Evolutionary conservation across 2,113 vertebrate species (phyloP), one percentile per base, ranked within the genome.

Genomic region (Semnornis frantzii): DNA sequence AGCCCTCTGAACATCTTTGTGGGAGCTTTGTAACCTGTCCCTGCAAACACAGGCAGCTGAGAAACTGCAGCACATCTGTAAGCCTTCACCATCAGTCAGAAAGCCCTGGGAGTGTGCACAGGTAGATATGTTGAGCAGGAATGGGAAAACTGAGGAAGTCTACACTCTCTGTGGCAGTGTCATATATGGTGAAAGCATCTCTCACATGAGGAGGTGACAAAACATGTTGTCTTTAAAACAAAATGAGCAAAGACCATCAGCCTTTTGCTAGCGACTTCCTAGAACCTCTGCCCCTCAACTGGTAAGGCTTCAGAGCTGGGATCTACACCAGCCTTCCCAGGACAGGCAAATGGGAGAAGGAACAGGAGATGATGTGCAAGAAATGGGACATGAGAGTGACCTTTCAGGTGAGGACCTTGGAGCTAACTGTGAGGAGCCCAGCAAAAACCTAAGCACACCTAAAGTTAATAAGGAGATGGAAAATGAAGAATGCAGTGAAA

Each of bases 401-500:
- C 24, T 8, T 57, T 18, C 63, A 39, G n/a, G 6, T 60, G 42
- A 66, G 75, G 58, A 34, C 18, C 10, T 42, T 30, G 28, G 46
- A 91, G 16, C 5, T 6, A 10, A 31, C 44, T 24, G 21, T 0
- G 0, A 16, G 62, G 59, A 69, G 23, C 27, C 20, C 44, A 50
- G 16, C 13, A 80, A 60, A 73, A 14, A 28, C 57, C 72, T 15
- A 16, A 27, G 73, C 55, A 25, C 2, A 16, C 31, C 30, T 39
- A 9, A 54, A 82, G 18, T 1, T 1, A 50, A 16, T 15, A 59
- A 25, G 54, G 8, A 55, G 24, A 52, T 81, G 21, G 27, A 55
- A 64, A 37, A 25, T 5, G 3, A 62, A 50, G 34, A 50, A 2
- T 2, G 0, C 3, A 7, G 10, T 0, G 27, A 73, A 8, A 6